Base-by-base conservation (phyloP, 2,113 vertebrate species). In the Chaetops frenatus region DNA sequence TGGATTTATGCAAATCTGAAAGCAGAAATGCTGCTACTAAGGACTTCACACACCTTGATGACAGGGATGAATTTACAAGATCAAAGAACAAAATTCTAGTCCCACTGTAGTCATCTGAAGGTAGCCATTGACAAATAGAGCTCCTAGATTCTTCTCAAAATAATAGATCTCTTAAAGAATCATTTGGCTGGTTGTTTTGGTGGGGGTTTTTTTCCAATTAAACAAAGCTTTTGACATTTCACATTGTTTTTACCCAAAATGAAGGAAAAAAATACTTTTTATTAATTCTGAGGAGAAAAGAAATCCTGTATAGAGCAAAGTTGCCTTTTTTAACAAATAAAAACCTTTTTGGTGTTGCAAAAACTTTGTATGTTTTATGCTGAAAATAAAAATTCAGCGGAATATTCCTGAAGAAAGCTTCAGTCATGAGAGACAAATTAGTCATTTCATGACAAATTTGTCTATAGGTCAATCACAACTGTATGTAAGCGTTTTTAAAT, bases 1-100 rank as follows among this genome's bases (percentile, higher is more conserved):
- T 89, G 73, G 61, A 65, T 67, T 94, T 91, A 86, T 86, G 69
- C 65, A 97, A 95, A 92, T 92, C 28, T 45, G 50, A 89, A 92
- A 82, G 65, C 40, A 89, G 57, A 81, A 91, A 86, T 57, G 67
- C 23, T 74, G 20, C 80, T 81, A 35, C 61, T 57, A 57, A 78
- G 58, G 69, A 14, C 53, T 76, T 84, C 65, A 65, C 53, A 72
- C 15, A 28, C 42, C 92, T 88, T 28, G 19, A 71, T 70, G 54
- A 28, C 16, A 40, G 15, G 57, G 45, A 44, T 85, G 24, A 14
- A 69, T 76, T 95, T 84, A 66, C 36, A 90, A 90, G 71, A 94
- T 86, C 50, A 88, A 92, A 94, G 81, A 86, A 81, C 6, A 38
- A 40, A 91, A 78, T 84, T 70, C 64, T 51, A 71, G 11, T 42